Evolutionary conservation across 2,888 invertebrate species (phyloP), one percentile per base, ranked within the genome.

Genomic region (Catocala fraxini): DNA sequence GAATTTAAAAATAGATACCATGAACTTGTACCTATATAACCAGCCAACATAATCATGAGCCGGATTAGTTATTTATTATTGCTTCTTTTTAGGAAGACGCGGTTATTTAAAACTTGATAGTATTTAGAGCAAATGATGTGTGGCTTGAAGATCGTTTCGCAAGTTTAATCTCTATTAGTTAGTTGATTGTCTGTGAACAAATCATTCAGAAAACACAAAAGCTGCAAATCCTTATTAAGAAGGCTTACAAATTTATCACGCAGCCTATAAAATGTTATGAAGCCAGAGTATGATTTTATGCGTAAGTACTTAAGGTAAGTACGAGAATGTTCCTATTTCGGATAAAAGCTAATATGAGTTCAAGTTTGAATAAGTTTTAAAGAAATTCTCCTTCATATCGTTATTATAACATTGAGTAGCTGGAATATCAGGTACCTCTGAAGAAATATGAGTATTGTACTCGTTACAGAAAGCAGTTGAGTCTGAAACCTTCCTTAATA

Each of bases 311-410:
- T 35, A 25, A 59, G 49, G 56, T 68, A 65, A 64, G 51, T 59
- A 55, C 35, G 25, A 54, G 45, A 10, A 41, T 42, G 41, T 10
- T 43, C 46, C 48, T 59, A 53, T 59, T 65, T 59, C 41, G 15
- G 49, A 71, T 70, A 65, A 68, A 77, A 71, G 69, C 57, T 68
- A 67, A 68, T 68, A 47, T 65, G 46, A 62, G 56, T 46, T 63
- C 35, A 15, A 57, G 33, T 75, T 65, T 60, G 56, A 63, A 71
- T 69, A 53, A 57, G 56, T 62, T 59, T 46, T 15, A 52, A 11
- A 53, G 59, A 60, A 60, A 65, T 65, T 53, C 46, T 57, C 45
- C 63, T 58, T 56, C 34, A n/a, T 60, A 59, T 59, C 58, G 63
- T 61, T 75, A 62, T 52, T 49, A 57, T 45, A 45, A 42, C 63